Evolutionary conservation across 2,113 vertebrate genomes (phyloP).

Genomic region (Podarcis raffonei): DNA sequence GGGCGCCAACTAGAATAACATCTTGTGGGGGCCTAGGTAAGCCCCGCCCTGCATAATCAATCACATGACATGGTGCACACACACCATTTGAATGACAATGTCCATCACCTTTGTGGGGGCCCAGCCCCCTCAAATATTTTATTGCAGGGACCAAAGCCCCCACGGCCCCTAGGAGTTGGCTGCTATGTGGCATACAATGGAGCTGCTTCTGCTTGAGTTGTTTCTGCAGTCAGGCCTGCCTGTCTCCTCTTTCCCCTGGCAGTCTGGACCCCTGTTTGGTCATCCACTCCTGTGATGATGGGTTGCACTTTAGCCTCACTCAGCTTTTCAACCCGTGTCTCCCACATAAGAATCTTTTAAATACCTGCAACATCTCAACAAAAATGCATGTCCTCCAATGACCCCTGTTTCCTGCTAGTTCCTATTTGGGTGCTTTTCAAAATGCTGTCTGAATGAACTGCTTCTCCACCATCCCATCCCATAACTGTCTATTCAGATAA

Average conservation of each 20-base stretch:
- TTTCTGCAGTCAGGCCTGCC: not conserved
- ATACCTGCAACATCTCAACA: not conserved
- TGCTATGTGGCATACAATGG: not conserved
- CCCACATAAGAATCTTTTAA: not conserved
- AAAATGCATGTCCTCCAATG: not conserved
- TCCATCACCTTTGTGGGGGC: too few species aligned
- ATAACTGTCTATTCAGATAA: not conserved
- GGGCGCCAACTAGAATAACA: too few species aligned
- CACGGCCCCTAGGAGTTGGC: too few species aligned
- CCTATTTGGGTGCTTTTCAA: not conserved
- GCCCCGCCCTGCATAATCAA: too few species aligned
- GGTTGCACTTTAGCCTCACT: not conserved
- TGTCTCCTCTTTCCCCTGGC: not conserved
- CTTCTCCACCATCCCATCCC: not conserved
- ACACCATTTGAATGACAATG: too few species aligned
- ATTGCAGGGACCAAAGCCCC: too few species aligned
- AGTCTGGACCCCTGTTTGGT: not conserved
- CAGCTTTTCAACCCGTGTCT: not conserved
- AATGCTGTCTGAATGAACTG: not conserved
- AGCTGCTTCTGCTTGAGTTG: not conserved
- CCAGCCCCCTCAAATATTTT: too few species aligned
- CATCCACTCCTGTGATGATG: too few species aligned
- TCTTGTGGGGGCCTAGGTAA: too few species aligned
- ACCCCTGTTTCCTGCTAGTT: not conserved
- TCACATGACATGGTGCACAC: too few species aligned